A percentile compares a stretch with the other conserved stretches of the same genome.
phyloP scores from a whole-genome alignment of 2,113 vertebrate species.

The Colistium nudipinnis region DNA sequence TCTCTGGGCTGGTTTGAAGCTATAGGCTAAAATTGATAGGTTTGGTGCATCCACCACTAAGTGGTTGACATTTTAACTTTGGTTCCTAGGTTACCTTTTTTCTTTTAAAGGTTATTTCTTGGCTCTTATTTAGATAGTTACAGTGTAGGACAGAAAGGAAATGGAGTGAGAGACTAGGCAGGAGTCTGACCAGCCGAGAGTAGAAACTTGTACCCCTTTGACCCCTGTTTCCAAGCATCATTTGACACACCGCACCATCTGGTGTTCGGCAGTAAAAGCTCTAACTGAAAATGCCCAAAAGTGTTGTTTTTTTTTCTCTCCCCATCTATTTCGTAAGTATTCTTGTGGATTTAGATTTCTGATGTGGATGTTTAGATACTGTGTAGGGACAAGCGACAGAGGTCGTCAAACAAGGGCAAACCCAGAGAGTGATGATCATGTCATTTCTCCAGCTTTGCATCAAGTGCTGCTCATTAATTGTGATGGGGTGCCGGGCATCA shows the following conservation, averaged over 20 bases:
- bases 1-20: conserved; percentile 13
- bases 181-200: neutral
- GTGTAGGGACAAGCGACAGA: conserved; percentile 18
- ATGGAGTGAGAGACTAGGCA: neutral
- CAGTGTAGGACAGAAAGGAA: neutral
- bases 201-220: neutral
- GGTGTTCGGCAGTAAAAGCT: conserved; percentile 1
- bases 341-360: neutral
- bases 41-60: neutral
- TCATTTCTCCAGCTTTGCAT: conserved; percentile 48
- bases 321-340: neutral
- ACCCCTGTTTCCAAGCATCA: conserved; percentile 35
- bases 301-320: conserved; percentile 1
- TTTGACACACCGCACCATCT: conserved; percentile 11
- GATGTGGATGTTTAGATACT: conserved; percentile 9
- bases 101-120: neutral
- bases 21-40: neutral
- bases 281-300: neutral
- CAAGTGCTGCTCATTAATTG: conserved; percentile 64
- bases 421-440: conserved; percentile 49
- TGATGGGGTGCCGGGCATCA: conserved; percentile 42
- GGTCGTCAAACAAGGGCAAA: conserved; percentile 61
- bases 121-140: no score
- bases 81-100: neutral
- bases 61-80: neutral